A percentile compares a stretch with the other conserved stretches of the same genome.
These are phyloP conservation scores for Poeciliopsis turrubarensis DNA, from an alignment of 2,113 vertebrate species.

Conservation along the genomic window DNA sequence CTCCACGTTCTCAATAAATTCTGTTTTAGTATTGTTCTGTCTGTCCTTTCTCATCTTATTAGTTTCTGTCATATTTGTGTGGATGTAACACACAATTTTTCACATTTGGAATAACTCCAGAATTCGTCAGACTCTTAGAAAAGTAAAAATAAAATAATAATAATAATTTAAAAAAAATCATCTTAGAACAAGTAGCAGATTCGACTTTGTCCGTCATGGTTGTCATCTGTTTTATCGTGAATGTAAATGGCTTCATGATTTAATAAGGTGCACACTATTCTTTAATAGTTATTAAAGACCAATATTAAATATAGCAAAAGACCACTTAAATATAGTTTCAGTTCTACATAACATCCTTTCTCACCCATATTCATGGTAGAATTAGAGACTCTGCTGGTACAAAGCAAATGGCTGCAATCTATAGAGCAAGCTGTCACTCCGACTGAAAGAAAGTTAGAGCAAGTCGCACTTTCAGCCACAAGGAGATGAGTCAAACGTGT, in stretches of 20 bases:
- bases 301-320: background rate
- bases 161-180: too few relatives aligned
- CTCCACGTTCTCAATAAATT: background rate
- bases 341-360: slow-evolving; percentile 72
- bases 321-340: slow-evolving; percentile 1
- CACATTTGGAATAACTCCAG: background rate
- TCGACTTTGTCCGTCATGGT: background rate
- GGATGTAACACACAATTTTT: background rate
- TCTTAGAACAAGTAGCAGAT: background rate
- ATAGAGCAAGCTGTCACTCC: slow-evolving; percentile 48
- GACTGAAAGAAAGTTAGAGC: slow-evolving; percentile 77
- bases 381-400: slow-evolving; percentile 43
- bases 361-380: slow-evolving; percentile 71
- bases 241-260: background rate
- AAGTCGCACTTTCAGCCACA: slow-evolving; percentile 80
- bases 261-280: background rate
- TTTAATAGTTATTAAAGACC: too few relatives aligned
- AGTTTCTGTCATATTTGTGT: background rate
- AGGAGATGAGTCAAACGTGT: slow-evolving; percentile 37
- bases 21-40: background rate
- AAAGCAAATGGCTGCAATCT: slow-evolving; percentile 45
- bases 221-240: background rate
- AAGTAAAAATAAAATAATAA: background rate
- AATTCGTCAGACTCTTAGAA: background rate
- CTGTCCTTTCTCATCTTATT: background rate